phyloP scores from a whole-genome alignment of 1,140 invertebrate genomes.

The Drosophila orena region DNA sequence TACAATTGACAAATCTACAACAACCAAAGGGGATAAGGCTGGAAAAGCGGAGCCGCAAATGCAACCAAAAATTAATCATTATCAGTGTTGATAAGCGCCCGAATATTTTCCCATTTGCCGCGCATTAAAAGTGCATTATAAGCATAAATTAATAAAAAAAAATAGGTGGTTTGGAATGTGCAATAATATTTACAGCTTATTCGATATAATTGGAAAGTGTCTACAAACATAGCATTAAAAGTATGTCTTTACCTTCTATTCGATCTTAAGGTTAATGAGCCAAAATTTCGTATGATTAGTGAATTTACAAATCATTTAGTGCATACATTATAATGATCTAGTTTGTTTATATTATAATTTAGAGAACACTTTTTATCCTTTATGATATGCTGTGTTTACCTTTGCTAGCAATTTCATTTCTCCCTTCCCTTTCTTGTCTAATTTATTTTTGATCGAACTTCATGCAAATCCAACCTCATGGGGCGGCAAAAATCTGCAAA shows the following conservation, averaged over 20 bases:
- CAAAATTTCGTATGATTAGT: too few species aligned
- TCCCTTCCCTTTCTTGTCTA: not conserved
- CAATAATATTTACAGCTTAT: not conserved
- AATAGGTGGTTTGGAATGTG: not conserved
- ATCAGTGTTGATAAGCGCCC: slow-evolving; percentile 74
- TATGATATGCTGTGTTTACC: slow-evolving; percentile 20
- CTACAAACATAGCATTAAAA: too few species aligned
- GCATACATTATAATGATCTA: not conserved
- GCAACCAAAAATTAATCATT: slow-evolving; percentile 74
- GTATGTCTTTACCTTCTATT: too few species aligned
- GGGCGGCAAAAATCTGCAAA: slow-evolving; percentile 59
- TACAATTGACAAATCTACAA: slow-evolving; percentile 49
- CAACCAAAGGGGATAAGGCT: slow-evolving; percentile 1
- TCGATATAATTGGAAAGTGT: too few species aligned
- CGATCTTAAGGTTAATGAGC: too few species aligned
- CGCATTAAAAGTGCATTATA: slow-evolving; percentile 77
- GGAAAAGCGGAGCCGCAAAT: slow-evolving; percentile 27
- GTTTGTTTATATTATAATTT: slow-evolving; percentile 1
- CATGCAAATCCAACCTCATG: slow-evolving; percentile 73
- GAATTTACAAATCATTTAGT: not conserved
- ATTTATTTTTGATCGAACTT: slow-evolving; percentile 51
- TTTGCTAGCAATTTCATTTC: not conserved
- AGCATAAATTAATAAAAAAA: slow-evolving; percentile 69
- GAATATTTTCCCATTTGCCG: slow-evolving; percentile 77
- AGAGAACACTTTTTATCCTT: too few species aligned